Evolutionary conservation across 2,797 vertebrate genomes (phyloP).

Genomic region (Galagoides demidoff): DNA sequence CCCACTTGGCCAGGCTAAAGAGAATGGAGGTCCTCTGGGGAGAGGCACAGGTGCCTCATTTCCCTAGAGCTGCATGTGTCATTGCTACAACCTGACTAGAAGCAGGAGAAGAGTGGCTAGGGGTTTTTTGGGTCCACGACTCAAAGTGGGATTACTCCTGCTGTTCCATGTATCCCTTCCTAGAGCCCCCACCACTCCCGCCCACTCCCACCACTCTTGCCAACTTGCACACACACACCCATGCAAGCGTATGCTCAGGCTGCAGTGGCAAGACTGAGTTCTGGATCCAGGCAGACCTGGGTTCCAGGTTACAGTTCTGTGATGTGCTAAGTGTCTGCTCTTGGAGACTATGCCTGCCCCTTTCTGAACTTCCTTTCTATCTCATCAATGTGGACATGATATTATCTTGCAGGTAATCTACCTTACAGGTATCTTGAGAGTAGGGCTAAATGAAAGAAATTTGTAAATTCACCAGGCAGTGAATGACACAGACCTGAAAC

Average conservation of each 20-base stretch:
- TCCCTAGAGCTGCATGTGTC: neutral
- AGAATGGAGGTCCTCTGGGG: neutral
- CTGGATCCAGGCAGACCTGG: neutral
- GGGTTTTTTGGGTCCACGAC: neutral
- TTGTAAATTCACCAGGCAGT: neutral
- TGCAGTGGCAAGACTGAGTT: neutral
- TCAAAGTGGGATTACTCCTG: neutral
- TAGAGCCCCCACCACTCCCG: neutral
- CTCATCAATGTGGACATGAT: neutral
- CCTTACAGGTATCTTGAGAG: neutral
- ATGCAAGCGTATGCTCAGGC: rapidly evolving
- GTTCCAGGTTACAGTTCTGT: neutral
- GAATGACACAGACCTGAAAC: neutral
- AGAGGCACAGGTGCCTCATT: neutral
- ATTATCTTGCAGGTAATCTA: neutral
- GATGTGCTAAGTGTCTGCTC: neutral
- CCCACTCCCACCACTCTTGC: neutral
- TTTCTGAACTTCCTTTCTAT: neutral
- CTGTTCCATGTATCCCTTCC: neutral
- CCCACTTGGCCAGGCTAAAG: neutral
- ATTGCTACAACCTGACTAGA: neutral
- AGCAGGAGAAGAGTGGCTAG: neutral
- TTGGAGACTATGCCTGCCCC: neutral
- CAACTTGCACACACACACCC: too few relatives aligned
- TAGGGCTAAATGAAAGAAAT: neutral